Evolutionary conservation across 2,797 vertebrate species (phyloP).

Genomic region (Steatocranus sp.): DNA sequence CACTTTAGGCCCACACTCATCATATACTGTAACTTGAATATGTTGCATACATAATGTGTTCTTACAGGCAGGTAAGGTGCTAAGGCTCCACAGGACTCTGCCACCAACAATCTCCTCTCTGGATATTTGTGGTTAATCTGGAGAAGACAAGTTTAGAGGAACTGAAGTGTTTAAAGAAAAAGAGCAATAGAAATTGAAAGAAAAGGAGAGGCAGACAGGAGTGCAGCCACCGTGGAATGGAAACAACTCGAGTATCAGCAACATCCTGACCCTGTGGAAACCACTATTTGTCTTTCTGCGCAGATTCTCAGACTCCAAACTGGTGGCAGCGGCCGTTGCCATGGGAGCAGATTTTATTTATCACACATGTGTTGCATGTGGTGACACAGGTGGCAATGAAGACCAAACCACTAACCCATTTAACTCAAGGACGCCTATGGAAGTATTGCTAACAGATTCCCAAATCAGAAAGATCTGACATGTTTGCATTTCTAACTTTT

Average conservation of each 20-base stretch:
- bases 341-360: slow-evolving; percentile 24
- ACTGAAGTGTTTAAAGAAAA: slow-evolving; percentile 11
- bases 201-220: slow-evolving; percentile 32
- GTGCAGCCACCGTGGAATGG: slow-evolving; percentile 48
- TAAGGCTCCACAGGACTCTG: slow-evolving; percentile 95
- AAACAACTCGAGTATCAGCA: slow-evolving; percentile 63
- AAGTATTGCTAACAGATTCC: not conserved
- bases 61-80: slow-evolving; percentile 97
- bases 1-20: not conserved
- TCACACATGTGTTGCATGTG: slow-evolving; percentile 4
- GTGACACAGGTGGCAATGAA: slow-evolving; percentile 48
- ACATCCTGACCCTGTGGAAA: slow-evolving; percentile 70
- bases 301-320: slow-evolving; percentile 64
- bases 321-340: slow-evolving; percentile 40
- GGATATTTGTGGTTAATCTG: slow-evolving; percentile 99
- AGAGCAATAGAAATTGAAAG: slow-evolving; percentile 26
- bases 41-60: slow-evolving; percentile 5
- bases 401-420: slow-evolving; percentile 28
- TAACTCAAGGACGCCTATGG: slow-evolving; percentile 21
- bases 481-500: not conserved
- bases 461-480: not conserved
- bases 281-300: slow-evolving; percentile 51
- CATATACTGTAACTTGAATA: not conserved
- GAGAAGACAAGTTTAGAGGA: slow-evolving; percentile 1
- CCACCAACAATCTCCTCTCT: slow-evolving; percentile 93